Evolutionary conservation across 2,113 vertebrate genomes (phyloP).

Genomic region (Centropus bengalensis): DNA sequence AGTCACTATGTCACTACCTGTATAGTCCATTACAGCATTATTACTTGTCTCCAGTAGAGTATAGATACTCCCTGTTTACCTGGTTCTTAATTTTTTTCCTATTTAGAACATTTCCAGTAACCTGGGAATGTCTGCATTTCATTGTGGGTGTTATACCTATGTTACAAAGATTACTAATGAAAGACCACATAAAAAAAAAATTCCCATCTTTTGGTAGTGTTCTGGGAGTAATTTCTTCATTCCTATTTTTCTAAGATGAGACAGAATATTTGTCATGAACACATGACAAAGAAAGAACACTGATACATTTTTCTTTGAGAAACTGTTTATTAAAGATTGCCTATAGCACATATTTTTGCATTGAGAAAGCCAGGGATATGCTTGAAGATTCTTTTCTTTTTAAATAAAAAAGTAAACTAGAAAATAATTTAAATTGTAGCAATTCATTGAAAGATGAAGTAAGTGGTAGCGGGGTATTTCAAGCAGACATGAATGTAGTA

Average conservation of each 20-base stretch:
- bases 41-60: slow-evolving; percentile 8
- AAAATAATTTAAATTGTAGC: neutral
- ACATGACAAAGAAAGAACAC: neutral
- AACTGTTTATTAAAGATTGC: neutral
- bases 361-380: neutral
- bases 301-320: neutral
- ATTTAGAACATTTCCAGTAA: neutral
- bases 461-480: neutral
- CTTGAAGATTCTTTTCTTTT: neutral
- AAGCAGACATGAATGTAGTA: neutral
- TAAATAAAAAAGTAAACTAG: neutral
- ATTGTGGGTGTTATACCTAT: neutral
- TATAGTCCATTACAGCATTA: slow-evolving; percentile 1
- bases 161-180: neutral
- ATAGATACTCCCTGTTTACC: slow-evolving; percentile 18
- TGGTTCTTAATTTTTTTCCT: neutral
- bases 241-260: neutral
- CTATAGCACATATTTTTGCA: neutral
- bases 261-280: neutral
- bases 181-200: neutral
- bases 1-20: slow-evolving; percentile 38
- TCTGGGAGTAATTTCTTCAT: neutral
- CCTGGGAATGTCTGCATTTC: neutral
- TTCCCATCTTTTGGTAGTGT: neutral
- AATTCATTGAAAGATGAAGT: neutral